Evolutionary conservation across 2,113 vertebrate genomes (phyloP), one percentile per base, ranked within the genome.

Genomic region (Oncorhynchus masou): DNA sequence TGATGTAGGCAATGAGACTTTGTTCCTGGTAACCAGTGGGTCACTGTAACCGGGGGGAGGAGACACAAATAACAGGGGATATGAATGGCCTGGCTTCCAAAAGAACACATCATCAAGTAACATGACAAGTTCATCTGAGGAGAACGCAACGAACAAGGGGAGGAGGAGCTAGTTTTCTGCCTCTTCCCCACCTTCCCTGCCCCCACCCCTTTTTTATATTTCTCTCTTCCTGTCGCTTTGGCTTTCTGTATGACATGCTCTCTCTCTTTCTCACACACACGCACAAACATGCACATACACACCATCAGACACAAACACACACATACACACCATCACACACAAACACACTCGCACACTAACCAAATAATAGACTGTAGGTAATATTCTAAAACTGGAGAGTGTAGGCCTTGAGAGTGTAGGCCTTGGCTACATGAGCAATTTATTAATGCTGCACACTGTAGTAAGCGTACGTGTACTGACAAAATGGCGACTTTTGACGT

Each of bases 111-210:
- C 39, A 11, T 45, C 86, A 88, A 85, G 88, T 86, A 77, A 85
- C 85, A 86, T 62, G 85, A 86, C 74, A 77, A 92, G 92, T 94
- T 94, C 92, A 93, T 90, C 80, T 89, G 87, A 93, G 93, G 92
- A 88, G 84, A 93, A 75, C 80, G 68, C 13, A 54, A 54, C 2
- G 20, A 62, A 11, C 59, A 51, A 77, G 76, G 87, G 86, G 88
- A 79, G 88, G 85, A 88, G 89, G 85, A 88, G 82, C 84, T 88
- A 59, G 82, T 90, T 89, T 85, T 81, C 88, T 79, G 74, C 74
- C 69, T 81, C 51, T 78, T 54, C 70, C 79, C 77, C 77, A 27
- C 75, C 73, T 75, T 66, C 79, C 39, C 64, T 76, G n/a, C 19
- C 68, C 71, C 22, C 5, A 9, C 73, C 77, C 57, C 57, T 64